Percentiles rank a stretch among this genome's conserved stretches.
Conservation (phyloP, 1,140 invertebrate genomes). For the Brachionus plicatilis region DNA sequence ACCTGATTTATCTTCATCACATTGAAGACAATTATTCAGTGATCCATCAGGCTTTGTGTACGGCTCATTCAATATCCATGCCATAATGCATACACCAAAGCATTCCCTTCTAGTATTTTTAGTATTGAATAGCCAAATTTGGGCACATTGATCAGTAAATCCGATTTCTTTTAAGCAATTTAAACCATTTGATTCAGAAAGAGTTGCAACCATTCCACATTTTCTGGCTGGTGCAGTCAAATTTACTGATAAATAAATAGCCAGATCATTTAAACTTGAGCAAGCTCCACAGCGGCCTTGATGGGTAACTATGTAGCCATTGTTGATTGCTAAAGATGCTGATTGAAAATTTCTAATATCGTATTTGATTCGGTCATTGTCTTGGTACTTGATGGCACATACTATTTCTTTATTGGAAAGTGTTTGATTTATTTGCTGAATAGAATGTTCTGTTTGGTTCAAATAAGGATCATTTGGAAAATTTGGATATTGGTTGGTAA, state of each 20-base stretch:
- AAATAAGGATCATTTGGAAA: constrained; percentile 5
- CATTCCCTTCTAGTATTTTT: constrained; percentile 6
- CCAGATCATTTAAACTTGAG: constrained; percentile 1
- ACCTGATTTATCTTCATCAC: constrained; percentile 20
- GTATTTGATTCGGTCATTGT: not conserved
- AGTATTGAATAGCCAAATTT: constrained; percentile 32
- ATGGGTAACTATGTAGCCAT: not conserved
- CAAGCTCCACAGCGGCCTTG: constrained; percentile 20
- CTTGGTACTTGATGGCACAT: not conserved
- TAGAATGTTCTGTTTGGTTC: not conserved
- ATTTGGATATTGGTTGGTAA: not conserved
- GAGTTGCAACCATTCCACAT: not conserved
- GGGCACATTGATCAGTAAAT: not conserved
- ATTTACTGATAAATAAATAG: constrained; percentile 6
- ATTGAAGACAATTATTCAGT: not conserved
- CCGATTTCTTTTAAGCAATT: not conserved
- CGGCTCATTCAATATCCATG: constrained; percentile 23
- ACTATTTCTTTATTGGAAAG: not conserved
- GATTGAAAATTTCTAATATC: constrained; percentile 8
- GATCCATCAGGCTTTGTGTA: not conserved
- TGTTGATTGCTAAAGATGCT: not conserved
- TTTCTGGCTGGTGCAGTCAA: not conserved
- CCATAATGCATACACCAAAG: not conserved
- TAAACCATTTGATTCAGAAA: not conserved
- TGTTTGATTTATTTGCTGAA: not conserved